Conservation (phyloP, 2,113 vertebrate genomes). For the Urocolius indicus region DNA sequence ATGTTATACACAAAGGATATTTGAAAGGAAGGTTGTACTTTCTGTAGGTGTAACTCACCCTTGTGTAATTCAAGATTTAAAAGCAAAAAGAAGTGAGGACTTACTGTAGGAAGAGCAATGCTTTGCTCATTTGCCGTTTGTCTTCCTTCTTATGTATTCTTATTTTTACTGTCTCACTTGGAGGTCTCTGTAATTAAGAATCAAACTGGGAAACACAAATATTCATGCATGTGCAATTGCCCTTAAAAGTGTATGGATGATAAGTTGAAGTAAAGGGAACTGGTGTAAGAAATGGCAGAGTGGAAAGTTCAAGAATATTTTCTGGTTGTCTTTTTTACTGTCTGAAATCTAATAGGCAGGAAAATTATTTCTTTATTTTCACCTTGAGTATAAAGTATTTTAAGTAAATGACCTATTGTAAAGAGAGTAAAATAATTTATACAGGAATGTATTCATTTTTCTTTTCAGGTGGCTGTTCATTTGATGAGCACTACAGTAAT, state of each 20-base stretch:
- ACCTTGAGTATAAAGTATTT: slow-evolving; percentile 69
- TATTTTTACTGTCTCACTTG: not conserved
- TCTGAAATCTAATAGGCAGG: slow-evolving; percentile 12
- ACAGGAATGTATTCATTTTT: slow-evolving; percentile 44
- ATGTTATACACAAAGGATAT: not conserved
- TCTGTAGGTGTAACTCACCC: not conserved
- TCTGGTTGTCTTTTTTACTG: not conserved
- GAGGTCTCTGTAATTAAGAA: not conserved
- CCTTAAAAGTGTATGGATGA: slow-evolving; percentile 27
- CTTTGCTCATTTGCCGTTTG: not conserved
- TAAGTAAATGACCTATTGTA: slow-evolving; percentile 52
- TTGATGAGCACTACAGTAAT: slow-evolving; percentile 93
- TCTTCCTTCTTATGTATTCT: not conserved
- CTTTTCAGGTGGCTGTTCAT: slow-evolving; percentile 90
- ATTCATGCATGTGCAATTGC: not conserved
- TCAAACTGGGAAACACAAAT: not conserved
- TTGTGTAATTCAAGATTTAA: not conserved
- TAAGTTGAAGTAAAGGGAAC: slow-evolving; percentile 36
- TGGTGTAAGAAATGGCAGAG: slow-evolving; percentile 14
- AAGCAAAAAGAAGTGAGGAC: not conserved
- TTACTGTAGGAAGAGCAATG: not conserved
- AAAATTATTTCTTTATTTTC: not conserved
- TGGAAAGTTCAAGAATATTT: not conserved
- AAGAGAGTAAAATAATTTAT: slow-evolving; percentile 68
- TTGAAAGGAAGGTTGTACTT: not conserved